Evolutionary conservation across 2,113 vertebrate genomes (phyloP).

Genomic region (Ardeotis arabs): DNA sequence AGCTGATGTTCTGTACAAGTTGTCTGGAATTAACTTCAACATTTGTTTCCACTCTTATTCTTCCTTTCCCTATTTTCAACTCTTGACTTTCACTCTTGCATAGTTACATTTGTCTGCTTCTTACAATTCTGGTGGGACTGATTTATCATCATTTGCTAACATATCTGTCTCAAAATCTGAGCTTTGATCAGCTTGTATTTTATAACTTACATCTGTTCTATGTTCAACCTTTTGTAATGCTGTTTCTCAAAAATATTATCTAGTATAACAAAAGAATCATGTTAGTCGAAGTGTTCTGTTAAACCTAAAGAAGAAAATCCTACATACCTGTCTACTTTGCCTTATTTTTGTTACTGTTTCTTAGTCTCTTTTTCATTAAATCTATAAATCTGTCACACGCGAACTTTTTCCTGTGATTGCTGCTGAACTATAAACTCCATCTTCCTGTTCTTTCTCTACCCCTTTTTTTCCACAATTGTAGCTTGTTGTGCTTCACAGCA

Average conservation of each 20-base stretch:
- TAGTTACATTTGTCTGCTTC: conserved; percentile 91
- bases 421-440: conserved; percentile 22
- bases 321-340: conserved; percentile 15
- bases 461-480: conserved; percentile 8
- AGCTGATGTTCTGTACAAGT: conserved; percentile 73
- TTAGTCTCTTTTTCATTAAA: conserved; percentile 17
- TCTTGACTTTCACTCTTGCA: conserved; percentile 79
- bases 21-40: conserved; percentile 84
- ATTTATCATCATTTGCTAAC: conserved; percentile 99
- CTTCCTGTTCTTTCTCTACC: not conserved
- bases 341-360: conserved; percentile 41
- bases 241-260: conserved; percentile 93
- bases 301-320: not conserved
- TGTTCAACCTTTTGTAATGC: conserved; percentile 97
- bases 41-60: conserved; percentile 83
- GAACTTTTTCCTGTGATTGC: conserved; percentile 31
- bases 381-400: conserved; percentile 51
- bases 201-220: conserved; percentile 99
- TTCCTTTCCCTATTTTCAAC: conserved; percentile 61
- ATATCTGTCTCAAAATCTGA: conserved; percentile 91
- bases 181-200: conserved; percentile 99
- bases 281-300: conserved; percentile 77
- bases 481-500: not conserved
- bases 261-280: conserved; percentile 84
- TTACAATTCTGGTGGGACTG: conserved; percentile 93